A percentile compares a stretch with the other conserved stretches of the same genome.
phyloP scores from a whole-genome alignment of 2,888 invertebrate species.

The Melolontha melolontha region DNA sequence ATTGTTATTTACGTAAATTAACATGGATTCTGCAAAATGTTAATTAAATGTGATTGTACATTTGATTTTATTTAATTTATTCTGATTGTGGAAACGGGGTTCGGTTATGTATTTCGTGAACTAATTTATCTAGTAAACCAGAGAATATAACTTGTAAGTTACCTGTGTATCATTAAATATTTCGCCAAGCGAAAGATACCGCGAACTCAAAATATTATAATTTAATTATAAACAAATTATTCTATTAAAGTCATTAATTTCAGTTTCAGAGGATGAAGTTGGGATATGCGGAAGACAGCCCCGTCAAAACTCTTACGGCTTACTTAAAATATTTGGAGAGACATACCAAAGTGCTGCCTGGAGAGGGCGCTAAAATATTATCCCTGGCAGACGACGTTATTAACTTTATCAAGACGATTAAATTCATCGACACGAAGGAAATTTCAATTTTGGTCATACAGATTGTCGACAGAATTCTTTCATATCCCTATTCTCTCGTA shows the following conservation, averaged over 20 bases:
- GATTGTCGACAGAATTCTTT: conserved; percentile 76
- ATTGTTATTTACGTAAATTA: no score
- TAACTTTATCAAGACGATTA: conserved; percentile 67
- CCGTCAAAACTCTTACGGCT: conserved; percentile 69
- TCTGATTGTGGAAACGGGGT: no score
- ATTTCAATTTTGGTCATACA: conserved; percentile 70
- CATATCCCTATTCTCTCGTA: conserved; percentile 75
- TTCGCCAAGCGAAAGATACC: neutral
- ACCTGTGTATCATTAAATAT: no score
- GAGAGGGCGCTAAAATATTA: conserved; percentile 75
- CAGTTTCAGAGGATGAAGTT: conserved; percentile 70
- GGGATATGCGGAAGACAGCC: conserved; percentile 75
- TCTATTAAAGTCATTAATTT: conserved; percentile 16
- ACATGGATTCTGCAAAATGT: no score
- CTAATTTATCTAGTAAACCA: no score
- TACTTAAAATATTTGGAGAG: conserved; percentile 70
- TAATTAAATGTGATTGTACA: no score
- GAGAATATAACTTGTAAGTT: no score
- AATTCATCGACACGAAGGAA: conserved; percentile 60
- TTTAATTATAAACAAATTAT: conserved; percentile 7
- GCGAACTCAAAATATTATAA: neutral
- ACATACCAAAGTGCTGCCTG: conserved; percentile 69
- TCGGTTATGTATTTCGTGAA: no score
- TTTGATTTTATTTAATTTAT: no score
- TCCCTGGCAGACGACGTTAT: conserved; percentile 71